These are phyloP conservation scores for Galendromus occidentalis DNA, from an alignment of 1,140 invertebrate genomes.

Conservation along the genomic window DNA sequence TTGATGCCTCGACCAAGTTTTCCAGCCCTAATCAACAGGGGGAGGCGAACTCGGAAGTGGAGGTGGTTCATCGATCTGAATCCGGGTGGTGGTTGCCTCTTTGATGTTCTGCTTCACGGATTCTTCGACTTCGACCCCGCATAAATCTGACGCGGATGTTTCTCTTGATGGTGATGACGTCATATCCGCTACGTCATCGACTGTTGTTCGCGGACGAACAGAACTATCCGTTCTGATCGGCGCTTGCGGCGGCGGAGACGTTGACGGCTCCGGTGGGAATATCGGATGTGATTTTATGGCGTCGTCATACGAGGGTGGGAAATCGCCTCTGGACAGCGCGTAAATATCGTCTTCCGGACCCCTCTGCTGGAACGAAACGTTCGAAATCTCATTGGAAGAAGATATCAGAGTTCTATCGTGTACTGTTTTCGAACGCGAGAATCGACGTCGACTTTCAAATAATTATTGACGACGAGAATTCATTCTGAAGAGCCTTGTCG, in stretches of 20 bases:
- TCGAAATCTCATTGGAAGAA: not conserved
- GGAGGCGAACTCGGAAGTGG: too few relatives aligned
- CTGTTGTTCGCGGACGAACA: not conserved
- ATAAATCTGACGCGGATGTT: too few relatives aligned
- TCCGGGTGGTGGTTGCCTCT: too few relatives aligned
- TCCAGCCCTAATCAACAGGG: too few relatives aligned
- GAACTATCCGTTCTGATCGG: not conserved
- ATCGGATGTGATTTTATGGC: conserved; percentile 5
- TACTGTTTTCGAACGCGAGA: too few relatives aligned
- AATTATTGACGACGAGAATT: too few relatives aligned
- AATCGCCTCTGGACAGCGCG: not conserved
- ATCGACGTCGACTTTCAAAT: too few relatives aligned
- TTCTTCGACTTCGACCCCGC: too few relatives aligned
- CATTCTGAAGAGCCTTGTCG: too few relatives aligned
- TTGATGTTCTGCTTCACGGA: too few relatives aligned
- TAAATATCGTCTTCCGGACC: not conserved
- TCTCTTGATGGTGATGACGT: not conserved
- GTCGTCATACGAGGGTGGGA: not conserved
- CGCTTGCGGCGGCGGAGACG: not conserved
- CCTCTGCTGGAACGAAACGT: not conserved
- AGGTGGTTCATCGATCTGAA: too few relatives aligned
- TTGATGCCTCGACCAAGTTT: too few relatives aligned
- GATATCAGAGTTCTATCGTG: not conserved
- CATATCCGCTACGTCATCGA: not conserved
- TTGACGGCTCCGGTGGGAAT: not conserved